Evolutionary conservation across 2,888 invertebrate species (phyloP), one percentile per base, ranked within the genome.

Genomic region (Melinopterus prodromus): DNA sequence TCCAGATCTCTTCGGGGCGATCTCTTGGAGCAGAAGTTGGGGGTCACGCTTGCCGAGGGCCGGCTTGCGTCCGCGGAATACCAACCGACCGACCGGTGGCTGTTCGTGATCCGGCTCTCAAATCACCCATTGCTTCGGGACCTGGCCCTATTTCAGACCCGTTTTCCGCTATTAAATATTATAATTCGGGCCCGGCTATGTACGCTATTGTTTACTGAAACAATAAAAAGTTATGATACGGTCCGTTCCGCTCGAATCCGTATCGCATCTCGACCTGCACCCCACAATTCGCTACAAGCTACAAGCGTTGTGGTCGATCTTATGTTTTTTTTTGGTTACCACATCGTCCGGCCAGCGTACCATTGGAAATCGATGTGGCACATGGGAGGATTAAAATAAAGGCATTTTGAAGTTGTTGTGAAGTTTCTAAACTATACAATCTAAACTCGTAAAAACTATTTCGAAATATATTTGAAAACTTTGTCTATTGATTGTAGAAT

Each of bases 111-210:
- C 71, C 53, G 53, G 78, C 78, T 71, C 71, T 71, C 78, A 78
- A 78, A 72, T 79, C 76, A 76, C 35, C 76, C 70, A 76, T 36
- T 81, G 78, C 80, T 71, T 71, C 69, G 71, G 38, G 78, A 79
- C 80, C 72, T 76, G 81, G 79, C 79, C 80, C 75, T 83, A 81
- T 81, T 80, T 78, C 69, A 78, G 83, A 81, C 83, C 84, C 84
- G 83, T 85, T 85, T 84, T 85, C 84, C 84, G 84, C 85, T 84
- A 85, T 85, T 85, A 85, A 85, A 85, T 85, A 86, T 87, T 86
- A 86, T 85, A 86, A 87, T 87, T 86, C 85, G 84, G 83, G 80
- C 83, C 84, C 81, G 53, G 86, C 85, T 86, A 85, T 87, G 87
- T 87, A 85, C 86, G 83, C 86, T 87, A 87, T 87, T 87, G 86